Evolutionary conservation across 2,113 vertebrate species (phyloP).

Genomic region (Epinephelus fuscoguttatus): DNA sequence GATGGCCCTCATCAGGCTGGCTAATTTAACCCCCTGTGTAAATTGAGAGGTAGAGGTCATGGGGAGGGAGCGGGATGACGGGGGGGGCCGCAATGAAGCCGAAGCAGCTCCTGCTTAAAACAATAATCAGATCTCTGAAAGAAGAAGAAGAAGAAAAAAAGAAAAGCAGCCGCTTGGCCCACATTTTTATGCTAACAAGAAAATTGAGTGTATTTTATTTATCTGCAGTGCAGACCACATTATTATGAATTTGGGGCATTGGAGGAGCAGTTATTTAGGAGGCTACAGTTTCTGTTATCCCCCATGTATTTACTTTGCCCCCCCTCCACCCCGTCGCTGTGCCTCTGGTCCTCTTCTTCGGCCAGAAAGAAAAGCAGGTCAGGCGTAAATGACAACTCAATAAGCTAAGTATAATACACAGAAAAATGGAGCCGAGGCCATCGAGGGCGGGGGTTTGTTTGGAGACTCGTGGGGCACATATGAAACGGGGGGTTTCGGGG

Average conservation of each 20-base stretch:
- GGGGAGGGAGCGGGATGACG: no score
- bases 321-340: background rate
- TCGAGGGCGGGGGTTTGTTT: background rate
- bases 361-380: conserved; percentile 69
- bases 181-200: conserved; percentile 59
- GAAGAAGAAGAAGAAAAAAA: background rate
- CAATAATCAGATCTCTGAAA: conserved; percentile 56
- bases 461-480: no score
- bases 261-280: conserved; percentile 58
- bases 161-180: conserved; percentile 48
- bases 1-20: conserved; percentile 57
- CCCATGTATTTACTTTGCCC: conserved; percentile 43
- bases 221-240: conserved; percentile 50
- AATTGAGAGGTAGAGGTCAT: conserved; percentile 23
- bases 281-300: conserved; percentile 56
- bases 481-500: no score
- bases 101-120: conserved; percentile 49
- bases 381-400: conserved; percentile 63
- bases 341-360: conserved; percentile 37
- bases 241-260: conserved; percentile 75
- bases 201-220: conserved; percentile 70
- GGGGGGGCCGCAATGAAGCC: background rate
- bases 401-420: conserved; percentile 38
- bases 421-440: conserved; percentile 1
- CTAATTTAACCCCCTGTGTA: conserved; percentile 72